Evolutionary conservation across 2,888 invertebrate genomes (phyloP).

Genomic region (Leucoma salicis): DNA sequence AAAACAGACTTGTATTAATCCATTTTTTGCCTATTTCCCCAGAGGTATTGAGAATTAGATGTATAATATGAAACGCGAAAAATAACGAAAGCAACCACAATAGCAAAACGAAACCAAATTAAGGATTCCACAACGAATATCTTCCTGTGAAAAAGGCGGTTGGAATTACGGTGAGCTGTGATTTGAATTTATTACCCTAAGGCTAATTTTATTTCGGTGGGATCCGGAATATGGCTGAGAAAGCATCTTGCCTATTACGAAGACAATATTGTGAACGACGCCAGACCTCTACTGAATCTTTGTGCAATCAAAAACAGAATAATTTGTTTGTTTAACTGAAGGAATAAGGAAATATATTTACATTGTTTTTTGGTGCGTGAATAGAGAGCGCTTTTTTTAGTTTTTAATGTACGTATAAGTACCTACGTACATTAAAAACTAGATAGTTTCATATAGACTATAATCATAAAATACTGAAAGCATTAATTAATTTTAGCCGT

Average conservation of each 20-base stretch:
- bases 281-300: constrained; percentile 47
- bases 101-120: constrained; percentile 74
- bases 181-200: constrained; percentile 78
- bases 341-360: constrained; percentile 22
- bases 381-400: too few relatives aligned
- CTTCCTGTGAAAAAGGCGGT: constrained; percentile 70
- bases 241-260: constrained; percentile 53
- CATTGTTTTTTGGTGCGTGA: constrained; percentile 24
- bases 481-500: too few relatives aligned
- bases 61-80: constrained; percentile 42
- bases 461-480: too few relatives aligned
- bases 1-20: not conserved
- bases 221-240: constrained; percentile 49
- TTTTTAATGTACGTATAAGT: too few relatives aligned
- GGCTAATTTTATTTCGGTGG: constrained; percentile 74
- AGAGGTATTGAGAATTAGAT: constrained; percentile 32
- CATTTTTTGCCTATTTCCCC: constrained; percentile 2
- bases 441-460: too few relatives aligned
- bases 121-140: constrained; percentile 72
- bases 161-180: constrained; percentile 71
- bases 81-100: constrained; percentile 65
- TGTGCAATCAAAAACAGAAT: constrained; percentile 55
- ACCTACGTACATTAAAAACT: too few relatives aligned
- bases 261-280: constrained; percentile 63
- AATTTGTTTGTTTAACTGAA: constrained; percentile 41